These are phyloP conservation scores for Anastatus disparis DNA, from an alignment of 1,140 invertebrate genomes.

Conservation along the genomic window DNA sequence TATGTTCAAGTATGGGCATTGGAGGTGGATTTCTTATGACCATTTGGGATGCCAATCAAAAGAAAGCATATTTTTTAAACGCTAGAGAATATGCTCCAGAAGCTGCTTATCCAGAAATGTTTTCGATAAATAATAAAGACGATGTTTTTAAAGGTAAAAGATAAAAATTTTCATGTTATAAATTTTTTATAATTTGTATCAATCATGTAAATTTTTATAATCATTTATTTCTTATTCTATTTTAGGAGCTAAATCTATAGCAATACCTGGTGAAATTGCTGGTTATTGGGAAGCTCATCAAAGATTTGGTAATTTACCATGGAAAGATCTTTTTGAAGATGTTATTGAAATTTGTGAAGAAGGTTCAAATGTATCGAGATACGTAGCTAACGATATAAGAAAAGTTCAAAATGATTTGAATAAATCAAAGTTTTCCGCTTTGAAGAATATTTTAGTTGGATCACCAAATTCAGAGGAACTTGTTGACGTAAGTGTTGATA, in stretches of 20 bases:
- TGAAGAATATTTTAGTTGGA: not conserved
- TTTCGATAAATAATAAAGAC: conserved; percentile 60
- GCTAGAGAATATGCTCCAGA: conserved; percentile 76
- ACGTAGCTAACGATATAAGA: not conserved
- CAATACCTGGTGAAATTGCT: conserved; percentile 87
- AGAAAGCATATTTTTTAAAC: conserved; percentile 66
- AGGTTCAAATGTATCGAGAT: conserved; percentile 53
- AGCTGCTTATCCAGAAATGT: conserved; percentile 72
- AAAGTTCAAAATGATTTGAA: not conserved
- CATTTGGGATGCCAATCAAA: conserved; percentile 71
- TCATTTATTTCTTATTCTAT: too few relatives aligned
- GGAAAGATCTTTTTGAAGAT: conserved; percentile 82
- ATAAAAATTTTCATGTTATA: too few relatives aligned
- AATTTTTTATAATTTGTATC: too few relatives aligned
- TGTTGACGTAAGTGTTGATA: not conserved
- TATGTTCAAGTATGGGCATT: conserved; percentile 75
- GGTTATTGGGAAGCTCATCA: conserved; percentile 85
- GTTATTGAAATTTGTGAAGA: conserved; percentile 77
- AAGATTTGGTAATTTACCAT: conserved; percentile 79
- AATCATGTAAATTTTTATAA: too few relatives aligned
- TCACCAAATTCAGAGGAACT: not conserved
- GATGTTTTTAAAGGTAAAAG: too few relatives aligned
- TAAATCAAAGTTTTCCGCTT: not conserved
- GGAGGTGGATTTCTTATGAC: conserved; percentile 85
- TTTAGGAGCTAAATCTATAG: conserved; percentile 77